Evolutionary conservation across 2,888 invertebrate species (phyloP), one percentile per base, ranked within the genome.

Genomic region (Pycnomerus fuliginosus): DNA sequence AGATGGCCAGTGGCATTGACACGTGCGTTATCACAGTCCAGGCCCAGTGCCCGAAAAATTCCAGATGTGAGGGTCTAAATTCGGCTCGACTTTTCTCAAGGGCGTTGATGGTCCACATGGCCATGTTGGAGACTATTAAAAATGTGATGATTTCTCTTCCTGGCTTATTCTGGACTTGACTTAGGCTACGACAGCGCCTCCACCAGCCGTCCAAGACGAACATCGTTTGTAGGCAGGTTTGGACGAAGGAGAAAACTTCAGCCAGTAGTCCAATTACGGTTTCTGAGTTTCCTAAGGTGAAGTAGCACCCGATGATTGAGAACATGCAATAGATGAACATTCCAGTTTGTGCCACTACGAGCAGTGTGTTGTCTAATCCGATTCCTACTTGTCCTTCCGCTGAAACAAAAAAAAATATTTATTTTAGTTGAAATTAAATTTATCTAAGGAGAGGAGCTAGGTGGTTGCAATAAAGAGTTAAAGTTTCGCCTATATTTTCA

Each of bases 21-120:
- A 95, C 90, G 65, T 95, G 93, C 0, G 91, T 93, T 47, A 95
- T 93, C 47, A 95, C 92, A 8, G 93, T 92, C 94, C 94, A 95
- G 17, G 92, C 92, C 92, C 92, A 93, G 23, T 90, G 75, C 0
- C 93, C 93, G 62, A 92, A 94, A 73, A 95, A 94, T 64, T 90
- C 86, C 53, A 93, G 73, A 71, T 95, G 94, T 27, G 93, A 87
- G 4, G 93, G 93, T 69, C 93, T 90, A 3, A 91, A 91, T 64
- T 93, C 92, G 0, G 93, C 90, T 13, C 92, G 77, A 0, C 90
- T 90, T 61, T 93, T 93, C 69, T 94, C 93, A 63, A 95, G 74
- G 1, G 93, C 93, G 65, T 92, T 93, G 52, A 96, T 90, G 4
- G 91, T 90, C 92, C 92, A 92, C 90, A 92, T 90, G 12, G 93